Base-by-base conservation (phyloP, 1,140 invertebrate species). In the Samia ricini region DNA sequence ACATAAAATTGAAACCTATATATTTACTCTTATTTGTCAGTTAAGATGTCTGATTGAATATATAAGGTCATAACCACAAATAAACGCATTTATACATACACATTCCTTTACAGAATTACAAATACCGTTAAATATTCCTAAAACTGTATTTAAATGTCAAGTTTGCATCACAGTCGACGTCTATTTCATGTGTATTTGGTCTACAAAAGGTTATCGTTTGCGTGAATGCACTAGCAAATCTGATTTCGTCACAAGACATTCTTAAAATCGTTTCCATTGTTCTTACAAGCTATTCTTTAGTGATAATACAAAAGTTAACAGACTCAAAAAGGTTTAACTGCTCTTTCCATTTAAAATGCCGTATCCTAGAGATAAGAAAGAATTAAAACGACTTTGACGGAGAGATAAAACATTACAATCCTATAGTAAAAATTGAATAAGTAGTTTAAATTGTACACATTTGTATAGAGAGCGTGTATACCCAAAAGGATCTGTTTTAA, bases 401-500 rank as follows among this genome's bases (percentile, higher is more conserved):
- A 56, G 1, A 70, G 64, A 74, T 72, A 64, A 77, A 72, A 68
- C 57, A 36, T 49, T 66, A 72, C 61, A 73, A 64, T 63, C 56
- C 22, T 18, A 60, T 42, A 52, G 63, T 68, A 57, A 69, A 59
- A 72, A 74, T 69, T 68, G 56, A 63, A 66, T 50, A 66, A 69
- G 67, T 68, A 63, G 63, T 72, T 66, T 56, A 59, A 72, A 63
- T 66, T n/a, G n/a, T n/a, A 72, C 73, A 82, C 60, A 71, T 83
- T 55, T 77, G 66, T 64, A 80, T 61, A 77, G 65, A 82, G 71
- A 64, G 65, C 69, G 65, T 68, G 69, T 73, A 72, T 57, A 23
- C 66, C 48, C 21, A 56, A 67, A 68, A 75, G 67, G 68, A 72
- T 72, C 62, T 63, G 67, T 74, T 74, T 66, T 62, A 51, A 68